Base-by-base conservation (phyloP, 2,888 invertebrate species). In the Agrotis ipsilon region DNA sequence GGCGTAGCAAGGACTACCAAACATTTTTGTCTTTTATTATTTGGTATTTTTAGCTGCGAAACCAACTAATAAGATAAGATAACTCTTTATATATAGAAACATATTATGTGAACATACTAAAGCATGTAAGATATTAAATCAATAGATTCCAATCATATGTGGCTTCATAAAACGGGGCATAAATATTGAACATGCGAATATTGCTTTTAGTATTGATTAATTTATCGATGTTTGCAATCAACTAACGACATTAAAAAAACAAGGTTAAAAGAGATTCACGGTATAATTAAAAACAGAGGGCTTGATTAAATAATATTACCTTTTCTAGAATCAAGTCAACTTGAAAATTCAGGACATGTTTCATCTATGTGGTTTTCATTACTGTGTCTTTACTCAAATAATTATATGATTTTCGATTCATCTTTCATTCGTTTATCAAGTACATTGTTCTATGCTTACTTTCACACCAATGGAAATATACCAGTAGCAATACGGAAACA, bases 1-100 rank as follows among this genome's bases (percentile, higher is more conserved):
- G 61, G 61, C 75, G 69, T 75, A 52, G 70, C 69, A 43, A 46
- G 16, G 18, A 6, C 75, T 74, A 75, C 74, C 69, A 74, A 74
- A 69, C 48, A 58, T 52, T 52, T 57, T 52, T 21, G 24, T 49
- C 16, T 18, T 39, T 16, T 21, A 27, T n/a, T 71, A 43, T 45
- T 3, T 0, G 3, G 9, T 5, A n/a, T 39, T 24, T 58, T 46
- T 39, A n/a, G 21, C 2, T 21, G 18, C 43, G 14, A 16, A 19
- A 39, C 18, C 19, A 27, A 27, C 2, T 27, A 18, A 54, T 51
- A 69, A 63, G 43, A 62, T 62, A 24, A 69, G 19, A 68, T 68
- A 59, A 19, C 2, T 24, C 7, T 51, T 46, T 51, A 45, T 65
- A 39, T 51, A 13, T 21, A 45, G 21, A 14, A 21, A 19, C 18